phyloP scores from a whole-genome alignment of 2,888 invertebrate genomes.

The Torymus tubicola region DNA sequence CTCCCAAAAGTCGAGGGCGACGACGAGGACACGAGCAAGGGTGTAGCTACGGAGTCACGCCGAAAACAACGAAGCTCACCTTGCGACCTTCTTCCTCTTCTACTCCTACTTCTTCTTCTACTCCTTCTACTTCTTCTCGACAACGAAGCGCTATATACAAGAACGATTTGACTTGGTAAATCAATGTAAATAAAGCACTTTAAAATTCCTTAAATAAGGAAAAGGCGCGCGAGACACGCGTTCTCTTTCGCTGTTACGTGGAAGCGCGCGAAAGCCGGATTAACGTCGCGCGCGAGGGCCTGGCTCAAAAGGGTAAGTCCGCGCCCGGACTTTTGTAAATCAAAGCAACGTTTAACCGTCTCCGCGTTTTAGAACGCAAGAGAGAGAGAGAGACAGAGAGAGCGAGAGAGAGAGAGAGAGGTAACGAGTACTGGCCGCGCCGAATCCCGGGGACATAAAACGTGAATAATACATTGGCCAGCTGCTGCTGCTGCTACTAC shows the following conservation, averaged over 20 bases:
- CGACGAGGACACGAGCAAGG: too few relatives aligned
- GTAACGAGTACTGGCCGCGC: background rate
- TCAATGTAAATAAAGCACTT: conserved; percentile 48
- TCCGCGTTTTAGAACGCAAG: conserved; percentile 17
- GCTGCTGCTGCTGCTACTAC: conserved; percentile 38
- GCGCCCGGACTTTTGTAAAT: conserved; percentile 41
- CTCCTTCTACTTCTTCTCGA: conserved; percentile 1
- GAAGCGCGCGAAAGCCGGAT: conserved; percentile 33
- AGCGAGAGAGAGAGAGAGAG: background rate
- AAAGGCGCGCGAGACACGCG: conserved; percentile 8
- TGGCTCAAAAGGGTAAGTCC: background rate
- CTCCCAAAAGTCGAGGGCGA: too few relatives aligned
- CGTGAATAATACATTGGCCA: conserved; percentile 59
- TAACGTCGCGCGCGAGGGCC: conserved; percentile 3
- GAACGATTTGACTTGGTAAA: conserved; percentile 49
- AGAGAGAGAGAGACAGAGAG: background rate
- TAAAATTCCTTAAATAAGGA: conserved; percentile 48
- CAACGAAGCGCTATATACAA: background rate
- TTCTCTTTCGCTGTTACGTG: background rate
- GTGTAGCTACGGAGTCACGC: too few relatives aligned
- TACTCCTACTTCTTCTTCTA: background rate
- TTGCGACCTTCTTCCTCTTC: background rate
- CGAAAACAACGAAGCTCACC: too few relatives aligned
- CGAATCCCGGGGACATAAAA: conserved; percentile 56
- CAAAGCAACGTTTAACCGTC: conserved; percentile 32